Percentiles rank a stretch among this genome's conserved stretches.
phyloP scores from a whole-genome alignment of 1,140 invertebrate species.

The Drosophila subpulchrella region DNA sequence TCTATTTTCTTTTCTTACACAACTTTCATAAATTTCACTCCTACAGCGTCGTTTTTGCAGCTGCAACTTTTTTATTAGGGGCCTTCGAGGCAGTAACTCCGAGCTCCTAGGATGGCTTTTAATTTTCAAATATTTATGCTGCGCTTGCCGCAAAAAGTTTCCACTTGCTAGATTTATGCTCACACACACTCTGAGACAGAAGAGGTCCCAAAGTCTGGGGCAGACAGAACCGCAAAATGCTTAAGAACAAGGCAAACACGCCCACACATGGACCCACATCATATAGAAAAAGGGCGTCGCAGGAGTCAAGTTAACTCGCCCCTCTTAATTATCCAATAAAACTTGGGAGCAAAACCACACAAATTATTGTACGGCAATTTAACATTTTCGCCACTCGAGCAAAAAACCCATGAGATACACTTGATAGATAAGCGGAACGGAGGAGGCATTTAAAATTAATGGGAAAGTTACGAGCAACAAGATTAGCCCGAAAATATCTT shows the following conservation, averaged over 20 bases:
- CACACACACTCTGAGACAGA: conserved; percentile 10
- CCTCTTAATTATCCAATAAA: conserved; percentile 70
- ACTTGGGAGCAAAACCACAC: conserved; percentile 53
- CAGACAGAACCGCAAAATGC: conserved; percentile 35
- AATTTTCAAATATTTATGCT: conserved; percentile 73
- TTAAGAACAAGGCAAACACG: conserved; percentile 43
- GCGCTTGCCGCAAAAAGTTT: conserved; percentile 60
- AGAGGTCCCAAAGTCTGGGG: conserved; percentile 6
- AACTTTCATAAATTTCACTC: conserved; percentile 46
- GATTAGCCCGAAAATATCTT: neutral
- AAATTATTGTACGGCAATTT: conserved; percentile 54
- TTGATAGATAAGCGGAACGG: conserved; percentile 3
- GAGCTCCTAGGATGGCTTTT: conserved; percentile 52
- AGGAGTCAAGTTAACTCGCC: conserved; percentile 16
- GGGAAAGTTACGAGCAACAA: conserved; percentile 12
- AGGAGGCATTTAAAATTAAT: conserved; percentile 1
- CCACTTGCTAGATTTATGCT: conserved; percentile 62
- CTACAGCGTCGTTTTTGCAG: conserved; percentile 19
- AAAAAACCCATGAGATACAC: conserved; percentile 28
- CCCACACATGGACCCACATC: conserved; percentile 15
- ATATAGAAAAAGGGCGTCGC: neutral
- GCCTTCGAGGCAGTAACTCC: conserved; percentile 15
- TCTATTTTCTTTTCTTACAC: conserved; percentile 5
- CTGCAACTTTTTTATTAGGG: conserved; percentile 33
- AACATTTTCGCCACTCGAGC: conserved; percentile 31